Evolutionary conservation across 2,113 vertebrate species (phyloP).

Genomic region (Sceloporus tristichus): DNA sequence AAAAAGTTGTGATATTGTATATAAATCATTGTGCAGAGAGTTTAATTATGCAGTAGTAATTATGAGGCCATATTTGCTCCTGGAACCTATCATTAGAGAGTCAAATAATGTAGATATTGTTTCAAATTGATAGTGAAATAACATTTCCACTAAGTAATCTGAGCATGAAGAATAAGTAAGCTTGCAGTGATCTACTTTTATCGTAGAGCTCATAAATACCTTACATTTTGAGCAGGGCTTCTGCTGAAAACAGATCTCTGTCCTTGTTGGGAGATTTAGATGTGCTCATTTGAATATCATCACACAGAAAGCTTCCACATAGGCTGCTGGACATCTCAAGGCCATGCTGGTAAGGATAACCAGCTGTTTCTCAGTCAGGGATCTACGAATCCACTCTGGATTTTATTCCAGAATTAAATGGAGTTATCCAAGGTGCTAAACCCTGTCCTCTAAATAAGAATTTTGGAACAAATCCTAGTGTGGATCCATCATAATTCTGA

Average conservation of each 20-base stretch:
- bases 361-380: no score
- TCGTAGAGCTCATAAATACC: not conserved
- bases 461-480: no score
- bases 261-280: not conserved
- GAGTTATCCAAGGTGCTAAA: no score
- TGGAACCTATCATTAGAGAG: constrained; percentile 9
- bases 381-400: not conserved
- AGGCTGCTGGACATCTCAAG: not conserved
- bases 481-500: no score
- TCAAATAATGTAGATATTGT: not conserved
- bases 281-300: not conserved
- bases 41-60: constrained; percentile 31
- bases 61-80: not conserved
- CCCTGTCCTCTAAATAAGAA: no score
- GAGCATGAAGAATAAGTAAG: not conserved
- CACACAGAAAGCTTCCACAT: not conserved
- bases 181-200: accelerated
- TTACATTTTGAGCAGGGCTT: not conserved
- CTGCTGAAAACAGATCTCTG: no score
- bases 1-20: constrained; percentile 32
- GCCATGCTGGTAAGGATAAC: no score
- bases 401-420: no score
- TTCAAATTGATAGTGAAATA: not conserved
- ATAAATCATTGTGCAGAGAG: not conserved
- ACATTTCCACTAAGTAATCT: constrained; percentile 15